Base-by-base conservation (phyloP, 2,797 vertebrate species). In the Orestias chungarensis region DNA sequence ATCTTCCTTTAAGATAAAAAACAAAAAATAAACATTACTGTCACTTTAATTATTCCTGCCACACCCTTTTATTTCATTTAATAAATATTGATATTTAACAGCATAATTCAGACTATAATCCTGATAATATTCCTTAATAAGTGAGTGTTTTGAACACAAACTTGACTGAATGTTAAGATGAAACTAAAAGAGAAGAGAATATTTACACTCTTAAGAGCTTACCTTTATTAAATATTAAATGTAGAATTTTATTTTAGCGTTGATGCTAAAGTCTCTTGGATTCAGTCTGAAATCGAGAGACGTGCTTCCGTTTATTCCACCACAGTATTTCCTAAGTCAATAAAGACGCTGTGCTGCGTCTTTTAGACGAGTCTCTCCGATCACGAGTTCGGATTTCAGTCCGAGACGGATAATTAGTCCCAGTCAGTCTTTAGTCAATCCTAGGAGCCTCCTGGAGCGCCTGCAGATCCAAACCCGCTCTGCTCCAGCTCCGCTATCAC, bases 401-500 rank as follows among this genome's bases (percentile, higher is more conserved):
- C 64, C 38, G 18, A 18, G 18, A 20, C 27, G 31, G 43, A 23
- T 20, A n/a, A 62, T 42, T 27, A 43, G 73, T 20, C 74, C 49
- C 54, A 23, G 40, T n/a, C 31, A n/a, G 42, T 10, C 27, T 18
- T 40, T 29, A 17, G 38, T n/a, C 71, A 31, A 4, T 3, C 29
- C 73, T 33, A 82, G 3, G 33, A 71, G 11, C 67, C 38, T 3
- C 9, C 27, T 0, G 82, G 3, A 1, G 55, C 1, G 14, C 35
- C 70, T 0, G 68, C 55, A 0, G 77, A 61, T 50, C 95, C 84
- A 70, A 97, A 85, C 43, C 96, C 95, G 0, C 93, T 96, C 82
- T 96, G 96, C 76, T 99, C 97, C 70, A 99, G 89, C 88, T 96
- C 96, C 1, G 96, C 94, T 18, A 99, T 95, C 68, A 99, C 96